phyloP scores from a whole-genome alignment of 92 coral and sea anemone species.

The Porites lobata region DNA sequence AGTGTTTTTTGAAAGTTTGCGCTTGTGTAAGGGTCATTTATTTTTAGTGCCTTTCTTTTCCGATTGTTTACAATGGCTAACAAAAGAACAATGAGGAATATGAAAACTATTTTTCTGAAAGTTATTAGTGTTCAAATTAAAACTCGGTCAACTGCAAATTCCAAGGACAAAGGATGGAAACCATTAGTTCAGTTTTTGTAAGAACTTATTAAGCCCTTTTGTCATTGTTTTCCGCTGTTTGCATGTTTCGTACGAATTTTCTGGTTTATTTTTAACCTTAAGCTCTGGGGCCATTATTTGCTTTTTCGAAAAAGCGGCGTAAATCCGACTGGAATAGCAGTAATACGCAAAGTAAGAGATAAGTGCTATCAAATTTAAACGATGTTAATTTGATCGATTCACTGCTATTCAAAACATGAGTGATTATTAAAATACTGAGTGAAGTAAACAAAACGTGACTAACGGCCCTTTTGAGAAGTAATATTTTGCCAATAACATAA shows the following conservation, averaged over 20 bases:
- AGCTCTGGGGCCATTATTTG: background rate
- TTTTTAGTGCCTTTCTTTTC: conserved; percentile 38
- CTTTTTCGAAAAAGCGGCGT: background rate
- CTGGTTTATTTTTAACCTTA: conserved; percentile 39
- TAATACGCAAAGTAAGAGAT: background rate
- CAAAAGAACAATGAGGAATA: conserved; percentile 46
- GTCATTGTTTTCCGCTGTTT: conserved; percentile 24
- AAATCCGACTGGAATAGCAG: background rate
- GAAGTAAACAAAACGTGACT: conserved; percentile 56
- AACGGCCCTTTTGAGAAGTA: conserved; percentile 11
- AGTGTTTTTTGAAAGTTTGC: conserved; percentile 30
- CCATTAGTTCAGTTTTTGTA: conserved; percentile 24
- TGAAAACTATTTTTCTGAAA: conserved; percentile 34
- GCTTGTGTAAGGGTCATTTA: conserved; percentile 31
- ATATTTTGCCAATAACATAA: conserved; percentile 7
- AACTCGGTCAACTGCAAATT: conserved; percentile 62
- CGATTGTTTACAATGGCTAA: conserved; percentile 36
- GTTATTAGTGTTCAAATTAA: conserved; percentile 54
- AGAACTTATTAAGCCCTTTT: conserved; percentile 33
- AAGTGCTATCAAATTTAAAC: conserved; percentile 4
- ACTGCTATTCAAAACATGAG: conserved; percentile 28
- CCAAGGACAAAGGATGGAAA: conserved; percentile 26
- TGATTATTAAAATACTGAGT: conserved; percentile 15
- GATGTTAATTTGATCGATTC: conserved; percentile 42
- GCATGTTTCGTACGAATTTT: conserved; percentile 6